Evolutionary conservation across 1,140 invertebrate genomes (phyloP).

Genomic region (Akabosia matsudoensis): DNA sequence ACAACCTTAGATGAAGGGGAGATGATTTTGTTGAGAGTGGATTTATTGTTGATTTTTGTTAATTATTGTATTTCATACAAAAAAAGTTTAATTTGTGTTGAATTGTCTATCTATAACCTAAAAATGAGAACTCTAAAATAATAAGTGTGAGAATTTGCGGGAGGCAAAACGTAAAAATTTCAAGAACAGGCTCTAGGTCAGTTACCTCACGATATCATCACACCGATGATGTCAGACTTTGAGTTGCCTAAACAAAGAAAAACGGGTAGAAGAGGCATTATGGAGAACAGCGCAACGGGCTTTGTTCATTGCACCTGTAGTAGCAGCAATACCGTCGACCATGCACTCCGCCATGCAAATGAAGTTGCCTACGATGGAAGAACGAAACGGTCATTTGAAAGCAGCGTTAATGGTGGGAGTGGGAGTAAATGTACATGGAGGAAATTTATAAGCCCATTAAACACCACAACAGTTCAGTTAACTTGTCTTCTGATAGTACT

Average conservation of each 20-base stretch:
- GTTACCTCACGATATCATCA: constrained; percentile 1
- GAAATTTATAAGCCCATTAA: not conserved
- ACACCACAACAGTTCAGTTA: not conserved
- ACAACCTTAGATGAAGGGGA: not conserved
- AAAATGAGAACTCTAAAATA: too few species aligned
- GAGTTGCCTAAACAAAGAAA: not conserved
- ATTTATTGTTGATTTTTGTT: not conserved
- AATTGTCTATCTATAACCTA: not conserved
- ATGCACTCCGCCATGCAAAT: not conserved
- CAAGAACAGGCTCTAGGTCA: not conserved
- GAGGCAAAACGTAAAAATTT: not conserved
- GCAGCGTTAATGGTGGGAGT: not conserved
- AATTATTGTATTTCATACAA: not conserved
- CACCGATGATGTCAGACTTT: not conserved
- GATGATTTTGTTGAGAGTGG: not conserved
- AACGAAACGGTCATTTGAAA: not conserved
- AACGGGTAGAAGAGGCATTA: not conserved
- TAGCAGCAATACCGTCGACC: not conserved
- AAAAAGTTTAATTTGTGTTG: too few species aligned
- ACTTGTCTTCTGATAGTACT: not conserved
- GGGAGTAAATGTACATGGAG: not conserved
- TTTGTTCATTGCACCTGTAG: constrained; percentile 7
- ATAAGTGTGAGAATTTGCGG: not conserved
- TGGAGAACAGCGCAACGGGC: not conserved
- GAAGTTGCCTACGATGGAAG: not conserved